A percentile compares a stretch with the other conserved stretches of the same genome.
Evolutionary conservation across 2,797 vertebrate genomes (phyloP).

Genomic region (Silurus lanzhouensis): DNA sequence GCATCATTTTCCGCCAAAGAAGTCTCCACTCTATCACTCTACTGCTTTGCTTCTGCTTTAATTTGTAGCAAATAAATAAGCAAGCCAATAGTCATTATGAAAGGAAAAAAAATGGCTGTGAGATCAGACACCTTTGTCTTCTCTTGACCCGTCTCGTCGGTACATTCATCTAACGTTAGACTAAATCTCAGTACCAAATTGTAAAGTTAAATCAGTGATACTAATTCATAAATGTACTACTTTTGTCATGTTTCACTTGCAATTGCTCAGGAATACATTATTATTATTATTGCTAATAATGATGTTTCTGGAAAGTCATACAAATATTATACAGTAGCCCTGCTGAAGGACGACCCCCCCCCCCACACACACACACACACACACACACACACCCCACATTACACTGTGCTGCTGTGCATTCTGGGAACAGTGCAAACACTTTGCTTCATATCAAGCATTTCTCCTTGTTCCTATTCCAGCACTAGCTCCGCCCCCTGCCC

Average conservation of each 20-base stretch:
- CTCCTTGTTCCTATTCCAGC: background rate
- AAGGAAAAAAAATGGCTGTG: background rate
- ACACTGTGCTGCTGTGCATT: slow-evolving; percentile 7
- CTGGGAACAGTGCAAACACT: background rate
- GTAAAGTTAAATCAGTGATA: slow-evolving; percentile 45
- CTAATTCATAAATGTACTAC: slow-evolving; percentile 46
- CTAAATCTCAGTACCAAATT: too few species aligned
- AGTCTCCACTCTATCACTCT: too few species aligned
- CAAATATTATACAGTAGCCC: slow-evolving; percentile 46
- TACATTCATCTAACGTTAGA: too few species aligned
- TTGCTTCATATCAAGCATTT: background rate
- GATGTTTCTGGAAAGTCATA: slow-evolving; percentile 49
- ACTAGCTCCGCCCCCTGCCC: background rate
- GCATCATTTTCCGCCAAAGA: too few species aligned
- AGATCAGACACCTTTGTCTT: background rate
- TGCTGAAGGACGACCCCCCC: slow-evolving; percentile 27
- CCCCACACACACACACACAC: too few species aligned
- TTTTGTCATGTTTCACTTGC: slow-evolving; percentile 45
- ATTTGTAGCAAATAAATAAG: too few species aligned
- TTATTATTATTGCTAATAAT: slow-evolving; percentile 58
- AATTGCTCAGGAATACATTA: slow-evolving; percentile 47
- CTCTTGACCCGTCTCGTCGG: too few species aligned
- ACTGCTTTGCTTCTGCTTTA: too few species aligned
- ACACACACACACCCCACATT: background rate
- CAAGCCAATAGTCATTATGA: too few species aligned